Evolutionary conservation across 2,888 invertebrate genomes (phyloP), one percentile per base, ranked within the genome.

Genomic region (Rhimphoctona megacephalus): DNA sequence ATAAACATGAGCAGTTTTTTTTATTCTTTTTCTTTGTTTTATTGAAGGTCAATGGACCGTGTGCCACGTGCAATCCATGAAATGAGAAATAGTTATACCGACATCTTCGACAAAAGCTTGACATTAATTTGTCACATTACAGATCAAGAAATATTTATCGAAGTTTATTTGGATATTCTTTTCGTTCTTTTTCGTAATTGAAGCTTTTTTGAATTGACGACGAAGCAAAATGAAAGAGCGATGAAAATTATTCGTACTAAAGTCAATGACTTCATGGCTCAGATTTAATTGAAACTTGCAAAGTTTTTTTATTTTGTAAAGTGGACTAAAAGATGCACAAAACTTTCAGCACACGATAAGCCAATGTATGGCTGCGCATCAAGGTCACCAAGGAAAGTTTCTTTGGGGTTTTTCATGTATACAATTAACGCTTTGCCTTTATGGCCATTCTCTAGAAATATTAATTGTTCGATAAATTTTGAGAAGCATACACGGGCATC

Each of bases 201-300:
- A 19, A n/a, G 19, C 49, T n/a, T 49, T 49, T 7, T 49, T 14
- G 61, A 36, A 36, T 25, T 22, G 25, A 17, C 11, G 46, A 43
- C 19, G 43, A 76, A 33, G 52, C 46, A 46, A 70, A 46, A 46
- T 57, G n/a, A 14, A 39, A 57, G 69, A 57, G 86, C 81, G 87
- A 87, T 90, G 87, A 89, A 90, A 90, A 90, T 91, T 90, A 89
- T 87, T 89, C 88, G 89, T 85, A 87, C 87, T 87, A 84, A 90
- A 92, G 92, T 92, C 92, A 90, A 87, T 92, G 92, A 92, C 92
- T 92, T 89, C 86, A 87, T 91, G 91, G 91, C 92, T 91, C 91
- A 90, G 92, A 92, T 67, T 92, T 91, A 92, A 92, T 92, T 92
- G 92, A 91, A 90, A 89, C 81, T 81, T 30, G n/a, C 6, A 1